Evolutionary conservation across 2,113 vertebrate genomes (phyloP).

Genomic region (Carollia perspicillata): DNA sequence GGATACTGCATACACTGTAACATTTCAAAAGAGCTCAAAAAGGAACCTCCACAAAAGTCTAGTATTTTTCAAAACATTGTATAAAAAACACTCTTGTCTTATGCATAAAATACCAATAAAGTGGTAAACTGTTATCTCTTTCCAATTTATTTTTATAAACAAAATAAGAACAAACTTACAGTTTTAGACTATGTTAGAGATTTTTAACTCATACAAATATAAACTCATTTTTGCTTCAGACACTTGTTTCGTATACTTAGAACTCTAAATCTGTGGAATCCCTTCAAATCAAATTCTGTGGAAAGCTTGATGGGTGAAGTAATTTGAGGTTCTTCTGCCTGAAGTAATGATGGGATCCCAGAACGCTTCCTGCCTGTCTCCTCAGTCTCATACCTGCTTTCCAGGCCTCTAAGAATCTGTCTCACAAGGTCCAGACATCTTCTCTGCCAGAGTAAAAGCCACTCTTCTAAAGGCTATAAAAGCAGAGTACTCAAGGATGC

Average conservation of each 20-base stretch:
- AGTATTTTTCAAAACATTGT: background rate
- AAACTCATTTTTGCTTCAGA: background rate
- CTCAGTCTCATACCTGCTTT: background rate
- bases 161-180: background rate
- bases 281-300: background rate
- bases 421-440: background rate
- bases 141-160: background rate
- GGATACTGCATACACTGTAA: background rate
- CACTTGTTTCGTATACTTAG: background rate
- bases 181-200: background rate
- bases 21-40: background rate
- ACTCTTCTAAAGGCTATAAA: background rate
- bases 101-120: background rate
- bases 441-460: background rate
- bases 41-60: background rate
- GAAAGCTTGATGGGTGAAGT: background rate
- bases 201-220: background rate
- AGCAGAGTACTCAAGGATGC: background rate
- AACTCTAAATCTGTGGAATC: background rate
- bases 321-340: background rate
- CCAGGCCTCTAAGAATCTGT: background rate
- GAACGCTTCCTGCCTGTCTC: background rate
- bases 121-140: background rate
- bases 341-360: background rate
- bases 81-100: background rate